Evolutionary conservation across 2,113 vertebrate species (phyloP), one percentile per base, ranked within the genome.

Genomic region (Bubo scandiacus): DNA sequence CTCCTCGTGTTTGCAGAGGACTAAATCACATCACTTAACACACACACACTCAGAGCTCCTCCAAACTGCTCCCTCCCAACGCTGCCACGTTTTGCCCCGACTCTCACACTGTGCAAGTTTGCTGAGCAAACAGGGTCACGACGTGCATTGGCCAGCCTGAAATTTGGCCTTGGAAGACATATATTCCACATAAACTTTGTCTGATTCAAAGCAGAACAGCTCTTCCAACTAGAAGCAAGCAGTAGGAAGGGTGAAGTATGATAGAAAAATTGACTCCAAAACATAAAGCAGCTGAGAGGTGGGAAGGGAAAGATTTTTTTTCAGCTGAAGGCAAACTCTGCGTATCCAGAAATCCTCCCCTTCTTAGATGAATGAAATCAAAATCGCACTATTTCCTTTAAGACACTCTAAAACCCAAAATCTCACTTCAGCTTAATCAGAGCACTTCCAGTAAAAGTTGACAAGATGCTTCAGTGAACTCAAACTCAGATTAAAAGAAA

Each of bases 51-150:
- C 59, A 8, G 47, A 40, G 29, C 26, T 23, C 15, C 38, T 74
- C 65, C 83, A 68, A 32, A 32, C 58, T 2, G 11, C 62, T 92
- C 66, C 43, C 49, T 85, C 66, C 79, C 68, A n/a, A 0, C 0
- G 0, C 52, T 1, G 4, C 42, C 27, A 5, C 15, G 0, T 21
- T 73, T 13, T 42, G 67, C 72, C 81, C 84, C 29, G 42, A 47
- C 26, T 70, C 65, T n/a, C 51, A 30, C 63, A 3, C 43, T 8
- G 30, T 6, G 55, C n/a, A 62, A 88, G 66, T 90, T 80, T 57
- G 55, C 86, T 88, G 80, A 94, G 92, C 90, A 84, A 96, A 87
- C 45, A 58, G 81, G 96, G 78, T 58, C 92, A 27, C 1, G 3
- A 29, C 1, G 1, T 23, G 63, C 36, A 8, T 12, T 4, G 81